A percentile compares a stretch with the other conserved stretches of the same genome.
Conservation (phyloP, 2,797 vertebrate genomes). For the Chrosomus eos region DNA sequence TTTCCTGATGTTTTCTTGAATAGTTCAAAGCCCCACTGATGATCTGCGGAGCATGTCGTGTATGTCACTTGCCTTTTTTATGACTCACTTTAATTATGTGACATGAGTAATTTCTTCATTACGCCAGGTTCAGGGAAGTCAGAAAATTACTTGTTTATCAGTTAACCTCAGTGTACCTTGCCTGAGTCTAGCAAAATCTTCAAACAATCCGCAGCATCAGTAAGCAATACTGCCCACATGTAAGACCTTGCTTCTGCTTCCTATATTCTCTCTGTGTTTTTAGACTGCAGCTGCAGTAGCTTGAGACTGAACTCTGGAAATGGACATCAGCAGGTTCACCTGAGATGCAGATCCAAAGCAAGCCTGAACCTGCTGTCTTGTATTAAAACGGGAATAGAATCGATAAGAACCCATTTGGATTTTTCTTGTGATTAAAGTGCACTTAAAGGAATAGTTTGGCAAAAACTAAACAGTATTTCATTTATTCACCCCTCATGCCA, state of each 20-base stretch:
- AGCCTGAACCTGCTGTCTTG: not conserved
- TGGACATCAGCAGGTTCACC: conserved; percentile 2
- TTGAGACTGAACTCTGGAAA: conserved; percentile 4
- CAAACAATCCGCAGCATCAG: conserved; percentile 18
- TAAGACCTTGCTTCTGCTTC: conserved; percentile 11
- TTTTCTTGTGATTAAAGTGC: no score
- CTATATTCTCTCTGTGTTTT: conserved; percentile 29
- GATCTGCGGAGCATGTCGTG: not conserved
- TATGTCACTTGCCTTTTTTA: not conserved
- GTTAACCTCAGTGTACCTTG: not conserved
- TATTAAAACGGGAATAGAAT: not conserved
- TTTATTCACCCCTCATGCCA: no score
- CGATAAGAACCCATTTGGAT: no score
- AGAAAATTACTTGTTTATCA: not conserved
- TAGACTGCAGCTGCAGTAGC: not conserved
- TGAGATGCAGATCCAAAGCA: not conserved
- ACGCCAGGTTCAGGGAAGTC: not conserved
- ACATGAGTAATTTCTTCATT: not conserved
- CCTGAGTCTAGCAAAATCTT: not conserved
- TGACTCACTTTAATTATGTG: not conserved
- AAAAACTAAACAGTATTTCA: no score
- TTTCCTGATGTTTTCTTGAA: not conserved
- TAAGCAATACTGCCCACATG: not conserved
- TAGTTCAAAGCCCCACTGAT: not conserved
- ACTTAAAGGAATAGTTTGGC: no score